A percentile compares a stretch with the other conserved stretches of the same genome.
Evolutionary conservation across 1,140 invertebrate species (phyloP).

Genomic region (Subanguina moxae): DNA sequence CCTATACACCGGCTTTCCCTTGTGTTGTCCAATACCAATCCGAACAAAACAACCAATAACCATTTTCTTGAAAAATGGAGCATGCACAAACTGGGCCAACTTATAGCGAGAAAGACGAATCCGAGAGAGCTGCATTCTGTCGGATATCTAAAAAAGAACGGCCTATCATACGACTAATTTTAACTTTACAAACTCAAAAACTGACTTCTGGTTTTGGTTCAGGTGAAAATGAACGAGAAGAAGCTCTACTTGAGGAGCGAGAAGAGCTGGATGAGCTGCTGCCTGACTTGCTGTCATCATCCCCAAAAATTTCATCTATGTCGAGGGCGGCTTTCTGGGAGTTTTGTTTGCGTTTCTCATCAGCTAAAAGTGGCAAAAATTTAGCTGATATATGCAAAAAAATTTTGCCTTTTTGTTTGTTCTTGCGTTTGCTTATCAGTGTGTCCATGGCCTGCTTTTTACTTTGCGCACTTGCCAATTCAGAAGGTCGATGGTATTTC

Average conservation of each 20-base stretch:
- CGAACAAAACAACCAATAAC: constrained; percentile 88
- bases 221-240: constrained; percentile 37
- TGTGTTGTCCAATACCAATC: constrained; percentile 82
- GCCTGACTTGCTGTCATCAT: constrained; percentile 16
- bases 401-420: constrained; percentile 45
- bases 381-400: not conserved
- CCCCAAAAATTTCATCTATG: constrained; percentile 50
- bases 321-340: constrained; percentile 40
- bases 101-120: constrained; percentile 44
- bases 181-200: not conserved
- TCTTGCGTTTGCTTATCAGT: constrained; percentile 45
- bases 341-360: constrained; percentile 51
- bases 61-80: constrained; percentile 86
- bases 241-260: constrained; percentile 43
- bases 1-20: constrained; percentile 77
- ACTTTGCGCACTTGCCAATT: constrained; percentile 44
- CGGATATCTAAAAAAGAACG: constrained; percentile 46
- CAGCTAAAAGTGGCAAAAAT: constrained; percentile 26
- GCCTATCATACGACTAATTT: not conserved
- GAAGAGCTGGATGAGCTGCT: constrained; percentile 32
- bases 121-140: constrained; percentile 30
- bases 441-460: constrained; percentile 55
- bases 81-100: constrained; percentile 68
- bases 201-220: constrained; percentile 21
- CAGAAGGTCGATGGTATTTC: constrained; percentile 52